Evolutionary conservation across 2,113 vertebrate species (phyloP).

Genomic region (Rhinopomastus cyanomelas): DNA sequence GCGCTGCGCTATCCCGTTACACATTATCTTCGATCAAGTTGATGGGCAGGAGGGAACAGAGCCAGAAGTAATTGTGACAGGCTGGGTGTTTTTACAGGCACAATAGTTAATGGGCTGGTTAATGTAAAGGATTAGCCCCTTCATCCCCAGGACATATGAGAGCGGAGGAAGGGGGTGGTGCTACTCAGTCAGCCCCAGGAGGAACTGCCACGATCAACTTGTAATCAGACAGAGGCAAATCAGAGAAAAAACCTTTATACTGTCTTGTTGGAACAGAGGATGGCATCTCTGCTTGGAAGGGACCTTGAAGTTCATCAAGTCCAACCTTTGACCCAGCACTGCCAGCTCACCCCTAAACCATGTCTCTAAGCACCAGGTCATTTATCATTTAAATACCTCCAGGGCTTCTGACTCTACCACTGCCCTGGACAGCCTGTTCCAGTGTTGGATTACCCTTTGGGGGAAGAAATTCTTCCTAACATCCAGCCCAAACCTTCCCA

Average conservation of each 20-base stretch:
- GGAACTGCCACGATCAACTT: neutral
- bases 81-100: constrained; percentile 65
- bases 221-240: neutral
- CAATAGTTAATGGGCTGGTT: constrained; percentile 67
- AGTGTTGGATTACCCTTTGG: too few relatives aligned
- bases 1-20: constrained; percentile 49
- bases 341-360: too few relatives aligned
- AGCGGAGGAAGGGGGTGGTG: neutral
- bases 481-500: too few relatives aligned
- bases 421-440: too few relatives aligned
- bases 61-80: constrained; percentile 51
- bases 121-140: constrained; percentile 70
- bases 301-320: too few relatives aligned
- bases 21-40: constrained; percentile 58
- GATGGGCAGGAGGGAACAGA: constrained; percentile 59
- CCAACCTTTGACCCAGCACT: too few relatives aligned
- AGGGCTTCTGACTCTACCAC: too few relatives aligned
- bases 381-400: too few relatives aligned
- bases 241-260: neutral
- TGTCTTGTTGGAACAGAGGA: neutral
- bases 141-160: constrained; percentile 25
- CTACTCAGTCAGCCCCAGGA: neutral
- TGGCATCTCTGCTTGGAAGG: neutral
- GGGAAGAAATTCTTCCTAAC: too few relatives aligned
- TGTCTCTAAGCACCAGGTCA: too few relatives aligned